Evolutionary conservation across 2,888 invertebrate species (phyloP).

Genomic region (Gerris lacustris): DNA sequence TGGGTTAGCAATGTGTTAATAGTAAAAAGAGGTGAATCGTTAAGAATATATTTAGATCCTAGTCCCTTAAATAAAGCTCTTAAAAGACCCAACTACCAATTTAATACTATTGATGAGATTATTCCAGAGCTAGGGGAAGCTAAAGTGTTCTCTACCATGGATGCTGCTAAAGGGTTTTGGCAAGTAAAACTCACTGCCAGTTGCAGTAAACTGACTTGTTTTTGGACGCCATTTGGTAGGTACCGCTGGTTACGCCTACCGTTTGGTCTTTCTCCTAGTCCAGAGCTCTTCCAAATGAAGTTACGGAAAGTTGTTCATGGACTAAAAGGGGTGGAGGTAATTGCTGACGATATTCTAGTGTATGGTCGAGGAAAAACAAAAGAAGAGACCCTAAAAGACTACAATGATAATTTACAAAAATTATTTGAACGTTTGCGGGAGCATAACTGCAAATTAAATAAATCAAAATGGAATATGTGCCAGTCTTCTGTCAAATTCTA

Average conservation of each 20-base stretch:
- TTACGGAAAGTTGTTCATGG: constrained; percentile 5
- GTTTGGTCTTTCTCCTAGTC: constrained; percentile 25
- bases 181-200: constrained; percentile 27
- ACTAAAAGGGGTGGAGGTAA: constrained; percentile 1
- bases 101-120: constrained; percentile 14
- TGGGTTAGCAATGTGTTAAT: background rate
- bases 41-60: constrained; percentile 11
- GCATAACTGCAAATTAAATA: no score
- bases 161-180: constrained; percentile 30
- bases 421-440: background rate
- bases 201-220: constrained; percentile 26
- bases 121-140: constrained; percentile 13
- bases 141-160: constrained; percentile 29
- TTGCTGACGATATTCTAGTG: constrained; percentile 1
- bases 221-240: constrained; percentile 28
- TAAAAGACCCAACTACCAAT: constrained; percentile 11
- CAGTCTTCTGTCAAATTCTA: background rate
- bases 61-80: constrained; percentile 14
- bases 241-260: constrained; percentile 29
- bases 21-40: constrained; percentile 1
- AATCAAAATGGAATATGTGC: no score
- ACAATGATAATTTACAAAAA: background rate
- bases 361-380: background rate
- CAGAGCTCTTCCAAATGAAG: constrained; percentile 11
- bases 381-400: background rate